A percentile compares a stretch with the other conserved stretches of the same genome.
Conservation (phyloP, 2,888 invertebrate species). For the Bombyx huttoni region DNA sequence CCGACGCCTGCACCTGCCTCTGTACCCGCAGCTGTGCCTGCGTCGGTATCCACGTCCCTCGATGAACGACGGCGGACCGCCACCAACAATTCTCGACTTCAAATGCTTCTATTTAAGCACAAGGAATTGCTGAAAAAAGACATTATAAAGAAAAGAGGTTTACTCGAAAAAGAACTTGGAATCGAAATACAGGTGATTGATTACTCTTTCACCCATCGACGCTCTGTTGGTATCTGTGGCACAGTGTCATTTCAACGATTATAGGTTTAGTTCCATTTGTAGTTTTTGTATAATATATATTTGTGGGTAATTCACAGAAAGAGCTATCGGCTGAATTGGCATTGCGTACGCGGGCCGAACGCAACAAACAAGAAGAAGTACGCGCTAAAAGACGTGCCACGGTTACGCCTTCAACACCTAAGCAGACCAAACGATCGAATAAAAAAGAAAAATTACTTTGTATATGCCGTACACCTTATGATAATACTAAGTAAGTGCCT, state of each 20-base stretch:
- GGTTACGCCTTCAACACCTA: constrained; percentile 24
- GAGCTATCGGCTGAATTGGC: constrained; percentile 83
- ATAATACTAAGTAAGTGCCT: constrained; percentile 86
- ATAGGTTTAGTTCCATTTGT: neutral
- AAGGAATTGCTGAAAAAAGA: constrained; percentile 94
- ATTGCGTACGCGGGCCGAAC: constrained; percentile 78
- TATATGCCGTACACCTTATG: constrained; percentile 93
- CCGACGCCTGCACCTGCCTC: constrained; percentile 6
- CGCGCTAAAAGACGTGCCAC: constrained; percentile 36
- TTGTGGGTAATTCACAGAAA: constrained; percentile 58
- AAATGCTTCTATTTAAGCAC: constrained; percentile 86
- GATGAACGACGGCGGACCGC: constrained; percentile 70
- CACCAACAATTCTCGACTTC: constrained; percentile 74
- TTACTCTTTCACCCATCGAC: neutral
- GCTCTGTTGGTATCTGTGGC: neutral
- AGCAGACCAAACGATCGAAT: constrained; percentile 27
- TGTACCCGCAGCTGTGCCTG: constrained; percentile 8
- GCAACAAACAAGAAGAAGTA: constrained; percentile 78
- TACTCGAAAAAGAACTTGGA: constrained; percentile 90
- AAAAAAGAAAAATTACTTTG: constrained; percentile 91
- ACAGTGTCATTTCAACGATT: neutral
- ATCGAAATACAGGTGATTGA: constrained; percentile 84
- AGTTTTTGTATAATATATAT: neutral
- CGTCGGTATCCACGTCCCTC: constrained; percentile 21
- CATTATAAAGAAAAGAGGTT: constrained; percentile 89